Evolutionary conservation across 2,113 vertebrate species (phyloP).

Genomic region (Carassius carassius): DNA sequence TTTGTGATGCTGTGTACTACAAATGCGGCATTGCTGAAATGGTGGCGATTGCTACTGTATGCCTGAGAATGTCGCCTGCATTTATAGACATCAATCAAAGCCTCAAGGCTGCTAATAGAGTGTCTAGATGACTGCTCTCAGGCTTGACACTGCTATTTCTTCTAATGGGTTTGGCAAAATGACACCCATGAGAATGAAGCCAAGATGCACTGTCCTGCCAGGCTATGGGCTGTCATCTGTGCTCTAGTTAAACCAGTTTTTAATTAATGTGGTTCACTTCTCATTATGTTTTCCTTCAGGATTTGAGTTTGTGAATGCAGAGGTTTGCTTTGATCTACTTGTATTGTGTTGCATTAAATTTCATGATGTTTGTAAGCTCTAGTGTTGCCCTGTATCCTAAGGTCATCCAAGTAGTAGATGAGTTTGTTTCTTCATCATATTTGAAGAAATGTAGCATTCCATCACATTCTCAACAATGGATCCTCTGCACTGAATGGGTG

Average conservation of each 20-base stretch:
- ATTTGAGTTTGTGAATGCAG: not conserved
- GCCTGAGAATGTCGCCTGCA: not conserved
- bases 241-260: not conserved
- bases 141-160: slow-evolving; percentile 22
- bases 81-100: slow-evolving; percentile 26
- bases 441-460: too few species aligned
- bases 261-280: not conserved
- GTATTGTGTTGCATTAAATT: not conserved
- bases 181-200: not conserved
- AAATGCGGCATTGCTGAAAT: not conserved
- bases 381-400: not conserved
- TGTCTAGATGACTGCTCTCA: slow-evolving; percentile 17
- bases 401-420: too few species aligned
- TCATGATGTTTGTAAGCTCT: not conserved
- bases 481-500: too few species aligned
- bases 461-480: too few species aligned
- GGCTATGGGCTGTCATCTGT: not conserved
- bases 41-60: not conserved
- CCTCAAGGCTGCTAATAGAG: not conserved
- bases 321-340: not conserved
- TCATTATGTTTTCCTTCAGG: not conserved
- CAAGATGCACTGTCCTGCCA: not conserved
- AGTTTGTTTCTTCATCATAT: too few species aligned
- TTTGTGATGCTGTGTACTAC: not conserved
- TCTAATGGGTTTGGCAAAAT: slow-evolving; percentile 10